Evolutionary conservation across 30 jellyfish, hydroid and myxozoan genomes (phyloP).

Genomic region (Aurelia aurita complex sp. Pacific): DNA sequence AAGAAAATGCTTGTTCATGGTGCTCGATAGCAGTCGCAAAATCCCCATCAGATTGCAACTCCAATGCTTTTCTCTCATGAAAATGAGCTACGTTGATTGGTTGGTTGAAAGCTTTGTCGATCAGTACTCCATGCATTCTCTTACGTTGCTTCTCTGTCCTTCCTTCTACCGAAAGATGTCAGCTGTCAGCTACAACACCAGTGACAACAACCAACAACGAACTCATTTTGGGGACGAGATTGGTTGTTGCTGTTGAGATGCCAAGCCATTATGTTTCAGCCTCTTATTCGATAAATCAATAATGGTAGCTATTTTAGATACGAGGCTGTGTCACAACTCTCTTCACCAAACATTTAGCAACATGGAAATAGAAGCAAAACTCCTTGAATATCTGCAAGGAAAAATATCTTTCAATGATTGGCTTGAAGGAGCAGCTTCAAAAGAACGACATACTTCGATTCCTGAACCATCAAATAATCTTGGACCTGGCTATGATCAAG

Average conservation of each 20-base stretch:
- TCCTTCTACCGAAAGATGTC: no score
- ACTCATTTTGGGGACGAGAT: background rate
- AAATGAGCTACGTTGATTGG: conserved; percentile 34
- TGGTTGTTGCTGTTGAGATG: no score
- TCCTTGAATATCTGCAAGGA: conserved; percentile 48
- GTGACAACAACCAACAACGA: background rate
- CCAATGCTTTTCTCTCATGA: conserved; percentile 32
- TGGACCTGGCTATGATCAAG: no score
- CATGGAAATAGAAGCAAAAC: conserved; percentile 29
- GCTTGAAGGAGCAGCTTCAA: conserved; percentile 60
- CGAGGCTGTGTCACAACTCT: background rate
- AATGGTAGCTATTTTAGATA: no score
- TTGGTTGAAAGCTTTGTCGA: background rate
- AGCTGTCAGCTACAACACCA: background rate
- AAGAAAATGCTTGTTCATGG: conserved; percentile 11
- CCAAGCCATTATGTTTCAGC: background rate
- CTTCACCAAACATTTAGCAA: background rate
- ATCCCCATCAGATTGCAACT: conserved; percentile 3
- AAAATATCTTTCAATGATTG: conserved; percentile 60
- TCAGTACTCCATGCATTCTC: background rate
- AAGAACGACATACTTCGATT: background rate
- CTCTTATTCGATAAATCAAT: no score
- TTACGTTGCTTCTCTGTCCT: no score
- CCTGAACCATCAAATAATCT: no score
- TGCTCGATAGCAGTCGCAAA: conserved; percentile 8